Evolutionary conservation across 2,113 vertebrate species (phyloP).

Genomic region (Corythornis vintsioides): DNA sequence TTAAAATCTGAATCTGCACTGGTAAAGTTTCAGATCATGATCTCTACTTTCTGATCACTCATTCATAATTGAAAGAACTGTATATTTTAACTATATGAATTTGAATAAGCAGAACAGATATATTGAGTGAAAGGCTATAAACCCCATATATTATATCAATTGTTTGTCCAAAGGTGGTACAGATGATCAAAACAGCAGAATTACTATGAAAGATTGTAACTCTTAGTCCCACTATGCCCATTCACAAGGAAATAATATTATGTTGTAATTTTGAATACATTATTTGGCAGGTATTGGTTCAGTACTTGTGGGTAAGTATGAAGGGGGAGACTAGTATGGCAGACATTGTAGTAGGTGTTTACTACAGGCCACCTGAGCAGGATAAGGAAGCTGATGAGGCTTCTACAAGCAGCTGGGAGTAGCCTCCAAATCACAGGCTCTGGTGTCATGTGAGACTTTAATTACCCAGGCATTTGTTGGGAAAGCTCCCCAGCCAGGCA

Average conservation of each 20-base stretch:
- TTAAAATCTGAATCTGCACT: background rate
- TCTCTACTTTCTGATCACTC: background rate
- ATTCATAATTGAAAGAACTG: background rate
- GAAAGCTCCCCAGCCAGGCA: too few relatives aligned
- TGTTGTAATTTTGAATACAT: background rate
- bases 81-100: background rate
- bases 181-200: background rate
- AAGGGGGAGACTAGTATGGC: too few relatives aligned
- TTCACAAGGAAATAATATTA: background rate
- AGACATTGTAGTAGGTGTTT: too few relatives aligned
- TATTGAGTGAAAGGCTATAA: background rate
- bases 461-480: too few relatives aligned
- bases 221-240: background rate
- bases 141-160: accelerated
- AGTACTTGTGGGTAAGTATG: background rate
- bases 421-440: too few relatives aligned
- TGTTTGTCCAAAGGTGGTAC: background rate
- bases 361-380: too few relatives aligned
- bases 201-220: background rate
- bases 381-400: too few relatives aligned
- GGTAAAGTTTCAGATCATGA: background rate
- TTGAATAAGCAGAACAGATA: background rate
- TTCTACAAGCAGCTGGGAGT: too few relatives aligned
- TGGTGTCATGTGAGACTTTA: too few relatives aligned
- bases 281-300: background rate